Base-by-base conservation (phyloP, 2,797 vertebrate genomes). In the Simalia tracyae region DNA sequence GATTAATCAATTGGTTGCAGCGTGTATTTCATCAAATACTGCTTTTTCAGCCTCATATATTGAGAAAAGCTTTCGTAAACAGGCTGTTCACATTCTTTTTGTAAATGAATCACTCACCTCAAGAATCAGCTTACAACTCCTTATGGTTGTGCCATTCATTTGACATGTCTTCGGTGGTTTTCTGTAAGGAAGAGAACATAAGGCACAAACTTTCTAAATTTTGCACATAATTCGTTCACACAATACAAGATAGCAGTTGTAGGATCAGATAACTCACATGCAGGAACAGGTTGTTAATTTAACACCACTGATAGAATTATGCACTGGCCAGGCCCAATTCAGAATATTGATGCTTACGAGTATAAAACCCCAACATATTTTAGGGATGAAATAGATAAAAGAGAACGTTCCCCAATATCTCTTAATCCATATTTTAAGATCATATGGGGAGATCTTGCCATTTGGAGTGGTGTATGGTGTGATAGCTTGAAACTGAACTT, bases 111-210 rank as follows among this genome's bases (percentile, higher is more conserved):
- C 89, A 96, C 97, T 95, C 61, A 97, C 97, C 19, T 42, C 15
- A 91, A 96, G 95, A 84, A 0, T 88, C 92, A 95, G 93, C 57
- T 14, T 89, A 76, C 95, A 96, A 26, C 66, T 96, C 84, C 94
- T 96, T 88, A 87, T 91, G 64, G 92, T 94, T 66, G 84, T 86
- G 64, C 93, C 93, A 14, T 5, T 28, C 66, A 96, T 76, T 6
- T 95, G 14, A 63, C 94, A 97, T 31, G 64, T 8, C 54, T 89
- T 42, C 46, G 61, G 26, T 24, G 26, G 17, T 24, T 31, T 50
- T 54, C 56, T 26, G 7, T 10, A 31, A 54, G 12, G 1, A 0
- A 90, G 0, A 2, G 15, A 86, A 12, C 10, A 12, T 86, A 26
- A 68, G 50, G 31, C 61, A 86, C 28, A 64, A 64, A 56, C n/a